Evolutionary conservation across 2,888 invertebrate genomes (phyloP).

Genomic region (Synergus umbraculus): DNA sequence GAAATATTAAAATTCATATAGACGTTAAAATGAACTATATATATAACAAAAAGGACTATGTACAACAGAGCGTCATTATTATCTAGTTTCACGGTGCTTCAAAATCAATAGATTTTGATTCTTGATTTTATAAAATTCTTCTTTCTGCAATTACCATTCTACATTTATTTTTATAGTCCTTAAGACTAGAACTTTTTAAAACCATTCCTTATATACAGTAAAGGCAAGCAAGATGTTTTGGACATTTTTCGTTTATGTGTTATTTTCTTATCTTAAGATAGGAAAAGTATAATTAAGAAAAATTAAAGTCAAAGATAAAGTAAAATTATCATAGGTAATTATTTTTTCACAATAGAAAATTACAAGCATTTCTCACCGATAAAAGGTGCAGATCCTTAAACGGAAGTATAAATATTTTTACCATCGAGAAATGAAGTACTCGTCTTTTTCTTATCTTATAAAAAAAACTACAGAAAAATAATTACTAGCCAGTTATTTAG

Average conservation of each 20-base stretch:
- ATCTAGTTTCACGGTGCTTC: neutral
- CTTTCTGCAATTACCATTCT: too few relatives aligned
- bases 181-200: neutral
- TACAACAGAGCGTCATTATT: neutral
- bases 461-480: neutral
- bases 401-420: slow-evolving; percentile 39
- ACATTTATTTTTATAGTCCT: too few relatives aligned
- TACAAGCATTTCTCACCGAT: neutral
- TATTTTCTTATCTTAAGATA: too few relatives aligned
- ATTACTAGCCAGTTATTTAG: neutral
- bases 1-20: neutral
- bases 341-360: too few relatives aligned
- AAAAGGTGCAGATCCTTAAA: slow-evolving; percentile 53
- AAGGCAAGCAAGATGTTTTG: neutral
- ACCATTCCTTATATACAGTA: neutral
- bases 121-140: too few relatives aligned
- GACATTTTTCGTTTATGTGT: neutral
- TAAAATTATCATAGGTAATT: too few relatives aligned
- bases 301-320: too few relatives aligned
- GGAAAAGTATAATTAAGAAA: too few relatives aligned
- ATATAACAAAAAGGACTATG: neutral
- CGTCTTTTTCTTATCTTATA: neutral
- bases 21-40: neutral
- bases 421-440: neutral
- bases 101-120: neutral